Conservation (phyloP, 2,888 invertebrate genomes). For the Selenia dentaria region DNA sequence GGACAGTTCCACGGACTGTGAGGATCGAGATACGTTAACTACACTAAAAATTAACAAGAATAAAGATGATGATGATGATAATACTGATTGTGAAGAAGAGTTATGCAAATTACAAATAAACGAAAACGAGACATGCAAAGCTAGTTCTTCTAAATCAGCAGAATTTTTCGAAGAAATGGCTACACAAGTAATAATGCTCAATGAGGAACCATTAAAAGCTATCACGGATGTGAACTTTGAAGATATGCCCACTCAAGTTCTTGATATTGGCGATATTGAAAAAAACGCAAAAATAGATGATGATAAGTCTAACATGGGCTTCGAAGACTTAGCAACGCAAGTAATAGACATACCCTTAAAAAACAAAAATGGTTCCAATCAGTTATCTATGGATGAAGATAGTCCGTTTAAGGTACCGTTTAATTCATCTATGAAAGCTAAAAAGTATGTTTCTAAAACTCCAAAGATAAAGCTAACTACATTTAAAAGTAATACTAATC, state of each 20-base stretch:
- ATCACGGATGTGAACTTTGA: slow-evolving; percentile 36
- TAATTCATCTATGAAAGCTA: slow-evolving; percentile 51
- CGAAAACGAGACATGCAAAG: slow-evolving; percentile 18
- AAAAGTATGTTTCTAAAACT: slow-evolving; percentile 45
- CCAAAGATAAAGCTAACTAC: slow-evolving; percentile 29
- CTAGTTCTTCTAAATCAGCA: slow-evolving; percentile 10
- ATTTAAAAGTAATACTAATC: slow-evolving; percentile 7
- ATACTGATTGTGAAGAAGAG: slow-evolving; percentile 57
- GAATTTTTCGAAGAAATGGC: slow-evolving; percentile 38
- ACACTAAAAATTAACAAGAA: slow-evolving; percentile 36
- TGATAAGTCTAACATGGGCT: slow-evolving; percentile 29
- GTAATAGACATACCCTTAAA: slow-evolving; percentile 39
- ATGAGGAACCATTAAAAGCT: neutral
- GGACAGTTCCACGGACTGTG: slow-evolving; percentile 38
- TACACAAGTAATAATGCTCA: slow-evolving; percentile 51
- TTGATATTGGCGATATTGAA: slow-evolving; percentile 30
- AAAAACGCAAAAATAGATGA: slow-evolving; percentile 14
- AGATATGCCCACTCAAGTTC: slow-evolving; percentile 56
- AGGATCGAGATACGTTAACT: slow-evolving; percentile 38
- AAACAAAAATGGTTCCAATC: slow-evolving; percentile 10
- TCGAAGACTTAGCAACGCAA: slow-evolving; percentile 58
- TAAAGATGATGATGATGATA: slow-evolving; percentile 45
- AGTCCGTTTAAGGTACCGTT: slow-evolving; percentile 68
- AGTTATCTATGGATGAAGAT: slow-evolving; percentile 37
- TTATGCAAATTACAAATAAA: slow-evolving; percentile 33